phyloP scores from a whole-genome alignment of 2,888 invertebrate species.

The Mechanitis mazaeus region DNA sequence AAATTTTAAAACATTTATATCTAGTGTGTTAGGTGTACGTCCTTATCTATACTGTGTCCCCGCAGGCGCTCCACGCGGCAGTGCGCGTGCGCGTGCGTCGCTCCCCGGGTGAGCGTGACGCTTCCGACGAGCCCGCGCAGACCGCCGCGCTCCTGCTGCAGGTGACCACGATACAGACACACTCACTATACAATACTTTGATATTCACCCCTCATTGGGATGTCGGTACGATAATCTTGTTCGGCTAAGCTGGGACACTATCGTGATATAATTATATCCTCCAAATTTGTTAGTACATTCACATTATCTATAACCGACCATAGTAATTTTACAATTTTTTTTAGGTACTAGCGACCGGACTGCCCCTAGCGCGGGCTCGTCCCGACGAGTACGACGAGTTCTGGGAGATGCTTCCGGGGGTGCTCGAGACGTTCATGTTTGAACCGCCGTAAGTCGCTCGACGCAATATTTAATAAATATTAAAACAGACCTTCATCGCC shows the following conservation, averaged over 20 bases:
- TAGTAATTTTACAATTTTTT: too few relatives aligned
- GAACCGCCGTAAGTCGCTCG: slow-evolving; percentile 69
- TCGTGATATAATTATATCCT: too few relatives aligned
- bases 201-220: background rate
- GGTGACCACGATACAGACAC: slow-evolving; percentile 23
- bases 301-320: too few relatives aligned
- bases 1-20: too few relatives aligned
- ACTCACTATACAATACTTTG: background rate
- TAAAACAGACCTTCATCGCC: background rate
- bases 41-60: background rate
- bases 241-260: too few relatives aligned
- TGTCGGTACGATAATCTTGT: too few relatives aligned
- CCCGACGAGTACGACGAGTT: slow-evolving; percentile 84
- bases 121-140: slow-evolving; percentile 38
- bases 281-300: too few relatives aligned
- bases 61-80: slow-evolving; percentile 38
- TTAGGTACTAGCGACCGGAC: slow-evolving; percentile 86
- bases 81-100: slow-evolving; percentile 14
- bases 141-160: slow-evolving; percentile 39
- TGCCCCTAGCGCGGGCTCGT: slow-evolving; percentile 89
- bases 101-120: slow-evolving; percentile 25
- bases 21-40: too few relatives aligned
- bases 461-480: background rate
- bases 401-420: slow-evolving; percentile 91
- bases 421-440: slow-evolving; percentile 94